Percentiles rank a stretch among this genome's conserved stretches.
Evolutionary conservation across 2,888 invertebrate species (phyloP).

Genomic region (Listrodromus nycthemerus): DNA sequence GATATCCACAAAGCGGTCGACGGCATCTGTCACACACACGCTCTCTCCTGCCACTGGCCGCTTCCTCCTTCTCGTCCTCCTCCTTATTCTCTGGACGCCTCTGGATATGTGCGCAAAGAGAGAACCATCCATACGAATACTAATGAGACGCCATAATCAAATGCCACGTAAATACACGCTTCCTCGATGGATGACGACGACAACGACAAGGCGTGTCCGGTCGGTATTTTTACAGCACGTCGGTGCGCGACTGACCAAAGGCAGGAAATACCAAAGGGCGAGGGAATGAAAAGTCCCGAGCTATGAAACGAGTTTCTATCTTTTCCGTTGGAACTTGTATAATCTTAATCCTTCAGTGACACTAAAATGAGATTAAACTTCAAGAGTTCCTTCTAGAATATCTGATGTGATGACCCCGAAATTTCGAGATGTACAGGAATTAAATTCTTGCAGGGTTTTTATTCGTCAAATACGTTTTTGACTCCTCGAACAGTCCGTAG

Average conservation of each 20-base stretch:
- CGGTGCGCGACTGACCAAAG: slow-evolving; percentile 30
- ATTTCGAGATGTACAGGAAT: too few relatives aligned
- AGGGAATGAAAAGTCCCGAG: background rate
- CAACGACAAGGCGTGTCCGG: slow-evolving; percentile 64
- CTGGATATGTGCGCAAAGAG: background rate
- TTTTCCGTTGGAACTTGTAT: background rate
- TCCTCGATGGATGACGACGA: slow-evolving; percentile 58
- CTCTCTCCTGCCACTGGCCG: background rate
- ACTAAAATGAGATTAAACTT: background rate
- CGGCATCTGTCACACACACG: slow-evolving; percentile 69
- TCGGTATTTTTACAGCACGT: slow-evolving; percentile 18
- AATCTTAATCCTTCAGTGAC: background rate
- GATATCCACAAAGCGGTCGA: slow-evolving; percentile 64
- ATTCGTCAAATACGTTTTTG: too few relatives aligned
- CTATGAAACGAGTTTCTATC: background rate
- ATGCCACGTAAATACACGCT: slow-evolving; percentile 61
- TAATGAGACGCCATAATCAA: slow-evolving; percentile 71
- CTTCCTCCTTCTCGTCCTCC: background rate
- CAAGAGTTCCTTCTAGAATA: too few relatives aligned
- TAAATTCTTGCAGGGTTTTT: too few relatives aligned
- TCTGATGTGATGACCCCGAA: too few relatives aligned
- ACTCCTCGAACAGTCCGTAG: too few relatives aligned
- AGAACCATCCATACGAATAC: slow-evolving; percentile 62
- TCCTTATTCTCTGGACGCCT: slow-evolving; percentile 9
- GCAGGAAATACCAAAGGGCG: slow-evolving; percentile 44